Evolutionary conservation across 2,888 invertebrate species (phyloP), one percentile per base, ranked within the genome.

Genomic region (Suillia variegata): DNA sequence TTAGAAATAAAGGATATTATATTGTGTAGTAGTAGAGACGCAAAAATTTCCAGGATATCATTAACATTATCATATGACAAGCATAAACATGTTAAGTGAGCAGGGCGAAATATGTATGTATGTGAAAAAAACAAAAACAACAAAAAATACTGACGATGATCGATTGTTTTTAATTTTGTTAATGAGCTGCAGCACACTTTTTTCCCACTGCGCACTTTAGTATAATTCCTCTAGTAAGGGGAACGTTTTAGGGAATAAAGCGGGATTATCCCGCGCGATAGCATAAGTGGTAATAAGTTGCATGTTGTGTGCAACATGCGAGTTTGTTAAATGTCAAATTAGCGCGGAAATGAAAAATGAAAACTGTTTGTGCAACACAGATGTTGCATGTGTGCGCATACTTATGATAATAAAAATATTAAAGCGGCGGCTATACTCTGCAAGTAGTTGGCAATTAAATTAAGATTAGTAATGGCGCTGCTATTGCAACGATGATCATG

Each of bases 121-220:
- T 6, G 31, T n/a, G n/a, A n/a, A n/a, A n/a, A n/a, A n/a, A n/a
- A n/a, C n/a, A n/a, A n/a, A n/a, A n/a, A n/a, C n/a, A 31, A 12
- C 31, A 31, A 31, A 31, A 38, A 13, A 8, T 38, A 42, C 5
- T 54, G 57, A 61, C 51, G 58, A 58, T 61, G 61, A 61, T 61
- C 61, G 61, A 61, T 61, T 54, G 48, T 34, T 33, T 42, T 59
- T 47, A 42, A 56, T 58, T 57, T 47, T n/a, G 24, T 54, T 55
- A 55, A 58, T 55, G 58, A 58, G 52, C 45, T 18, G 22, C 17
- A 42, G 15, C 26, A n/a, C 15, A 21, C 38, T 33, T 20, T 6
- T 8, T n/a, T 8, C 38, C 5, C n/a, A 38, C 4, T 38, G 38
- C 38, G n/a, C 12, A n/a, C n/a, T n/a, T n/a, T n/a, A n/a, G n/a